Percentiles rank a stretch among this genome's conserved stretches.
phyloP scores from a whole-genome alignment of 1,140 invertebrate species.

The Orius insidiosus region DNA sequence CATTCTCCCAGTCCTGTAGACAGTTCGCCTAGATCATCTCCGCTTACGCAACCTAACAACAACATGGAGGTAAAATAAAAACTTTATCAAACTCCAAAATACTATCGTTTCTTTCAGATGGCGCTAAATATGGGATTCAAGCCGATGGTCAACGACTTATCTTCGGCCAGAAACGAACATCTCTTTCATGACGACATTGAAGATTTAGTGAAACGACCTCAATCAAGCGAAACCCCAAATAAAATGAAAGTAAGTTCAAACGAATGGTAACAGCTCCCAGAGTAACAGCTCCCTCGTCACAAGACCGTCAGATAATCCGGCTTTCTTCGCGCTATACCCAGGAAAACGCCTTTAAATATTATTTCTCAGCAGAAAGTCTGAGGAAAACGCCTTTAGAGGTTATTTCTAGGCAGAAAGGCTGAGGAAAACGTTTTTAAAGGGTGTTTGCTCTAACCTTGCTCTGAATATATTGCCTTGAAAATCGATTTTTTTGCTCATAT shows the following conservation, averaged over 20 bases:
- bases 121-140: constrained; percentile 17
- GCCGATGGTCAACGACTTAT: constrained; percentile 15
- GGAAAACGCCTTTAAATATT: too few relatives aligned
- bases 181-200: constrained; percentile 25
- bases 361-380: too few relatives aligned
- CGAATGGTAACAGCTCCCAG: not conserved
- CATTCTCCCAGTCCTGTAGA: constrained; percentile 18
- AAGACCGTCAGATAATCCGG: too few relatives aligned
- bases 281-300: too few relatives aligned
- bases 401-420: too few relatives aligned
- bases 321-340: too few relatives aligned
- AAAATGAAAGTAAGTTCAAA: constrained; percentile 17
- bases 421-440: too few relatives aligned
- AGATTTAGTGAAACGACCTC: constrained; percentile 22
- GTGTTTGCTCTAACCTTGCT: too few relatives aligned
- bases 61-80: constrained; percentile 16
- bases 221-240: constrained; percentile 11
- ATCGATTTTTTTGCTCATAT: too few relatives aligned
- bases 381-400: too few relatives aligned
- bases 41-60: constrained; percentile 17
- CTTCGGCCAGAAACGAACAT: constrained; percentile 17
- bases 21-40: constrained; percentile 17
- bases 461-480: too few relatives aligned
- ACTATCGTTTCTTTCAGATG: constrained; percentile 5
- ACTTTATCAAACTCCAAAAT: not conserved